Conservation (phyloP, 1,140 invertebrate species). For the Drosophila serrata region DNA sequence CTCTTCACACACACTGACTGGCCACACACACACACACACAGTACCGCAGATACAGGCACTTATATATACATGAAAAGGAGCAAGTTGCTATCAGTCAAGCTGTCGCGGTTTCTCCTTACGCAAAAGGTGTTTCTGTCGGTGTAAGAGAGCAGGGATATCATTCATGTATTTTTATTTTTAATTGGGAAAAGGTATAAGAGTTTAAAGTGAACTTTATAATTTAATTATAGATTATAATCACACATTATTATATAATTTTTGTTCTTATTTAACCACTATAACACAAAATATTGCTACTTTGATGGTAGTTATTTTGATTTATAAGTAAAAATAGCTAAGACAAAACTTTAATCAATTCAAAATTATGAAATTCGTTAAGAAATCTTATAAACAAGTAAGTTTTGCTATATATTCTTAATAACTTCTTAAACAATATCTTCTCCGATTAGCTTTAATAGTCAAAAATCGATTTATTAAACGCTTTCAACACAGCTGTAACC, state of each 20-base stretch:
- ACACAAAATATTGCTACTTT: too few relatives aligned
- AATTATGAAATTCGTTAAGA: not conserved
- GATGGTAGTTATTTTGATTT: not conserved
- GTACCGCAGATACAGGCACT: conserved; percentile 11
- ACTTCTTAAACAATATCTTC: not conserved
- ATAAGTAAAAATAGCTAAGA: not conserved
- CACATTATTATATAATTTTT: not conserved
- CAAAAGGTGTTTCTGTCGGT: conserved; percentile 1
- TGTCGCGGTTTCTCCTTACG: conserved; percentile 26
- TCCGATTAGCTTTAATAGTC: conserved; percentile 6
- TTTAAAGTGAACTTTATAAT: too few relatives aligned
- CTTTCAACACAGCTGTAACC: conserved; percentile 4
- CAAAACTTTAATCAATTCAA: not conserved
- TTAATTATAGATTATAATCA: not conserved
- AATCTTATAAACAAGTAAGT: not conserved
- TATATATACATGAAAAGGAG: conserved; percentile 9
- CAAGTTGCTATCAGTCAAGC: conserved; percentile 58
- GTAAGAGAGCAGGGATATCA: conserved; percentile 1
- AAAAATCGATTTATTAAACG: conserved; percentile 22
- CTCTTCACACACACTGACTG: not conserved
- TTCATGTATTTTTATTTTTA: conserved; percentile 10
- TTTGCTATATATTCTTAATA: not conserved
- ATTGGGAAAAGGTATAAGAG: not conserved
- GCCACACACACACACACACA: not conserved
- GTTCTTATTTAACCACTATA: too few relatives aligned